Percentiles rank a stretch among this genome's conserved stretches.
phyloP scores from a whole-genome alignment of 1,140 invertebrate genomes.

The Hylaeus volcanicus region DNA sequence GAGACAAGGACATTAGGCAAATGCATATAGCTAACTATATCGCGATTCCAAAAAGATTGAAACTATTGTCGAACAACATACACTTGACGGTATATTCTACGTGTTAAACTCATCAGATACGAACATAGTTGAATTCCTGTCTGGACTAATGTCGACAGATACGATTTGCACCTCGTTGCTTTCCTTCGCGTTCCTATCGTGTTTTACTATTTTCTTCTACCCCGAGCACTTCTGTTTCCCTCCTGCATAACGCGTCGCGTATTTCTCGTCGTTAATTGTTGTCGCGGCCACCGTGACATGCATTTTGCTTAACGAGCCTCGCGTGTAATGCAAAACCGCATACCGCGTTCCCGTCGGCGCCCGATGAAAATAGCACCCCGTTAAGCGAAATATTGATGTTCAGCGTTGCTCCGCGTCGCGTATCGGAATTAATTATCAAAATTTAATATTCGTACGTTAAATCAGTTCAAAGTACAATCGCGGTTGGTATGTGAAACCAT shows the following conservation, averaged over 20 bases:
- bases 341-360: not conserved
- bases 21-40: too few species aligned
- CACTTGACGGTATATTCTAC: too few species aligned
- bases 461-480: not conserved
- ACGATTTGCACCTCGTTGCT: conserved; percentile 40
- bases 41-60: too few species aligned
- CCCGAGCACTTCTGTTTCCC: not conserved
- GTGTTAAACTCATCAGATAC: not conserved
- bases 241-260: not conserved
- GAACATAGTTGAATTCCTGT: too few species aligned
- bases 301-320: conserved; percentile 32
- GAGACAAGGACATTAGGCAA: too few species aligned
- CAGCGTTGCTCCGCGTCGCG: not conserved
- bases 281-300: conserved; percentile 21
- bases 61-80: too few species aligned
- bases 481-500: conserved; percentile 11
- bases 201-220: not conserved
- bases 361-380: conserved; percentile 1
- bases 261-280: conserved; percentile 43
- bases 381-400: not conserved
- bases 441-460: conserved; percentile 38
- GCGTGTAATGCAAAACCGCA: not conserved
- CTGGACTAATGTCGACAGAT: conserved; percentile 7
- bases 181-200: not conserved
- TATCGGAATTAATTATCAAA: conserved; percentile 14